Conservation (phyloP, 2,888 invertebrate genomes). For the Chaetoderma sp. region DNA sequence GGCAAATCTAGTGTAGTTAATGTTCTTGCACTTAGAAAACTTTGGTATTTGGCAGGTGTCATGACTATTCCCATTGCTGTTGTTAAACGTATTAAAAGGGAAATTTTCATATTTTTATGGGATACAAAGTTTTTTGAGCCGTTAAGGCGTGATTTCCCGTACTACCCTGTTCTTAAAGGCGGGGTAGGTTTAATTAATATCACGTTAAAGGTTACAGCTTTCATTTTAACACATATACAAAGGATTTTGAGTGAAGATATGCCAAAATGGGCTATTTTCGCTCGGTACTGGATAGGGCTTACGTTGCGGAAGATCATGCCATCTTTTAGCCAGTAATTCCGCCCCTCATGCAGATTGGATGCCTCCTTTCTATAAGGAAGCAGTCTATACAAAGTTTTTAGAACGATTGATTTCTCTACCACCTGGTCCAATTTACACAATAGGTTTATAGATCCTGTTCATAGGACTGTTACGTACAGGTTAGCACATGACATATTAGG, state of each 20-base stretch:
- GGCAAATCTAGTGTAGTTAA: neutral
- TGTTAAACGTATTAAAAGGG: neutral
- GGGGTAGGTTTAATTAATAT: neutral
- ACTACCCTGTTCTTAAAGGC: neutral
- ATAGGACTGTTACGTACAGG: neutral
- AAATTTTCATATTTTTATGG: neutral
- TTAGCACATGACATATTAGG: neutral
- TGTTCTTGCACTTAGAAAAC: neutral
- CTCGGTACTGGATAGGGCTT: neutral
- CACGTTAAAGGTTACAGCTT: neutral
- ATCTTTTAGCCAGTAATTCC: neutral
- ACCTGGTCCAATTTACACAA: neutral
- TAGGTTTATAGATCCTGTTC: neutral
- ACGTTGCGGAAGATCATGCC: neutral
- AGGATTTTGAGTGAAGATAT: neutral
- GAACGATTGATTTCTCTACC: too few species aligned
- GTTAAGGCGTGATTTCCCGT: neutral
- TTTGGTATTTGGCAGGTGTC: neutral
- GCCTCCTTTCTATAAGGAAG: neutral
- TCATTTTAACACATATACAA: neutral
- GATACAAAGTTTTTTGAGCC: neutral
- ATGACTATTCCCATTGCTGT: neutral
- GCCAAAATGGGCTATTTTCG: neutral
- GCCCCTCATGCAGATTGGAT: neutral
- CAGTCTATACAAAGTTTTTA: too few species aligned